Conservation (phyloP, 35 echinoderm and acorn worm species). For the Ptychodera flava region DNA sequence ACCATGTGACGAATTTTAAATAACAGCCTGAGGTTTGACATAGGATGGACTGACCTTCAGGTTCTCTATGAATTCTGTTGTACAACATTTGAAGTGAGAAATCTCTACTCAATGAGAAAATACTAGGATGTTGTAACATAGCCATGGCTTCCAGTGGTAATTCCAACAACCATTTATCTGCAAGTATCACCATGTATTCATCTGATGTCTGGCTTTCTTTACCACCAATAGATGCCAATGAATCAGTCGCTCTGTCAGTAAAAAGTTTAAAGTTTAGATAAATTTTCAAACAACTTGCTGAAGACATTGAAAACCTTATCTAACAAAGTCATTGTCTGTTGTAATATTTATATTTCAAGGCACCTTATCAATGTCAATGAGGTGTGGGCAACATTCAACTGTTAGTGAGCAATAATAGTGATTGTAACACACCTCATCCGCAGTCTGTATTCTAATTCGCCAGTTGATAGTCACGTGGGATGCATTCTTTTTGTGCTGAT, state of each 20-base stretch:
- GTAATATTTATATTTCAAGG: too few relatives aligned
- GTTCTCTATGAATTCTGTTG: slow-evolving; percentile 73
- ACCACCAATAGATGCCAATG: background rate
- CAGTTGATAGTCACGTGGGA: too few relatives aligned
- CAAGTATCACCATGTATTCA: slow-evolving; percentile 71
- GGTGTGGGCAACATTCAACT: too few relatives aligned
- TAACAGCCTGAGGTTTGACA: background rate
- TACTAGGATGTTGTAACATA: slow-evolving; percentile 61
- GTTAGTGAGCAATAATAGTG: too few relatives aligned
- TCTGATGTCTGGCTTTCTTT: slow-evolving; percentile 21
- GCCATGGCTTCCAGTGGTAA: slow-evolving; percentile 81
- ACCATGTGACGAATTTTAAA: background rate
- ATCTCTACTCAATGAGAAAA: slow-evolving; percentile 69
- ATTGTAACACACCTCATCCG: too few relatives aligned
- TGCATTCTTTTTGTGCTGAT: too few relatives aligned
- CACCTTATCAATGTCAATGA: too few relatives aligned
- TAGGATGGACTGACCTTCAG: slow-evolving; percentile 68
- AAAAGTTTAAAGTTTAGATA: too few relatives aligned
- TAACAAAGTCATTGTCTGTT: too few relatives aligned
- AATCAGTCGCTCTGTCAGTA: background rate
- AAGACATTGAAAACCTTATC: too few relatives aligned
- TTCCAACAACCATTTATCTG: slow-evolving; percentile 93
- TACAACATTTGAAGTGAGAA: slow-evolving; percentile 97
- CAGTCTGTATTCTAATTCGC: too few relatives aligned
- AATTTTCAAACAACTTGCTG: too few relatives aligned